Evolutionary conservation across 2,888 invertebrate species (phyloP), one percentile per base, ranked within the genome.

Genomic region (Pinctada fucata): DNA sequence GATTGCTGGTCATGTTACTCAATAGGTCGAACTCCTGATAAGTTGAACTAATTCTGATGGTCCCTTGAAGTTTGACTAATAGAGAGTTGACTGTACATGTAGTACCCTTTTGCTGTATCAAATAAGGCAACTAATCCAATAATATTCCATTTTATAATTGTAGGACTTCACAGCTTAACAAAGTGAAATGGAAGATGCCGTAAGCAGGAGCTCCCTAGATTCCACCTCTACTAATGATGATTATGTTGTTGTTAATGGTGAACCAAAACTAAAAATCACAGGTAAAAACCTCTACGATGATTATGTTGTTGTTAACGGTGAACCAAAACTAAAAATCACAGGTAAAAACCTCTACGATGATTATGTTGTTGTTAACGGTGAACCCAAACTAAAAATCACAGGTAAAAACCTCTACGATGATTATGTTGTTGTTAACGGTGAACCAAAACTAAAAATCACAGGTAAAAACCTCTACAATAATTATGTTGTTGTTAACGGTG

Each of bases 211-310:
- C 92, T 95, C 95, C 79, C 94, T 94, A 88, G 95, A 95, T 93
- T 95, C 95, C 81, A 93, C 94, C 88, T 94, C 94, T 77, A 95
- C 95, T 80, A 95, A 95, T 89, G 95, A 95, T 85, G 95, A 95
- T 91, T 95, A 95, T 92, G 95, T 95, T 91, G 94, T 95, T 86
- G 94, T 95, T 79, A 94, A 94, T 82, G 94, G 94, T 85, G 93
- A 91, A 83, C 95, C 95, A 49, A 94, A 94, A 84, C 89, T 95
- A 79, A 94, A 94, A 87, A 94, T 95, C 85, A 94, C 95, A 71
- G 94, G 67, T 74, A 58, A 58, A 58, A 6, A 58, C 6, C 58
- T 13, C 58, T 10, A 95, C 89, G 95, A 95, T 85, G 95, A 95
- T 91, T 95, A 95, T 92, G 95, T 95, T 91, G 94, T 95, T 86